Evolutionary conservation across 2,888 invertebrate genomes (phyloP).

Genomic region (Salticus scenicus): DNA sequence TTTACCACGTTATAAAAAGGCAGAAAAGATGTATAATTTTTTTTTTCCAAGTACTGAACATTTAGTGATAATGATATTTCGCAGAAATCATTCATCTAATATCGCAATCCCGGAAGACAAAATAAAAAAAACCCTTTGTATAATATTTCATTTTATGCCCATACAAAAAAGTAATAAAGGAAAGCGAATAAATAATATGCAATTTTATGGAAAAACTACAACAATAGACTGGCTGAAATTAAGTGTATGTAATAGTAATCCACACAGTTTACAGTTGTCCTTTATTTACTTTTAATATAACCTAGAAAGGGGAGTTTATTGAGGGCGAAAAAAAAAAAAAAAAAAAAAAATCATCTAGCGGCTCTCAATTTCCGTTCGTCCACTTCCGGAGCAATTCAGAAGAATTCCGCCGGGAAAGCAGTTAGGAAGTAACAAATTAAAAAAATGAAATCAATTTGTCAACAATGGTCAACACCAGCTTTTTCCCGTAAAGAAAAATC

Average conservation of each 20-base stretch:
- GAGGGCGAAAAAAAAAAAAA: neutral
- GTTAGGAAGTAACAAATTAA: slow-evolving; percentile 32
- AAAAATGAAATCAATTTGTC: slow-evolving; percentile 46
- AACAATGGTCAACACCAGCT: slow-evolving; percentile 37
- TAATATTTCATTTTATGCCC: no score
- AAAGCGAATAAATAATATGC: no score
- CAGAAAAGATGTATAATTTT: no score
- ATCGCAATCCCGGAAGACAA: no score
- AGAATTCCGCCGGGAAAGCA: slow-evolving; percentile 60
- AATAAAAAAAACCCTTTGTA: no score
- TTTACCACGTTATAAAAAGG: no score
- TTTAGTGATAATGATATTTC: no score
- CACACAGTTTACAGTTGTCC: neutral
- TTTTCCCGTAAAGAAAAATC: slow-evolving; percentile 31
- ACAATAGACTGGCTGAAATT: neutral
- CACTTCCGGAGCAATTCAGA: slow-evolving; percentile 66
- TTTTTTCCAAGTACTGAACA: no score
- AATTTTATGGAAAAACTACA: neutral
- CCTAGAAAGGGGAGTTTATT: neutral
- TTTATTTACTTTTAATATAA: slow-evolving; percentile 13
- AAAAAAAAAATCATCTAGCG: slow-evolving; percentile 17
- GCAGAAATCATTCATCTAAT: no score
- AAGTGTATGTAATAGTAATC: neutral
- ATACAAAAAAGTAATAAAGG: no score
- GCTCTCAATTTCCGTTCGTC: slow-evolving; percentile 57